Evolutionary conservation across 2,888 invertebrate genomes (phyloP), one percentile per base, ranked within the genome.

Genomic region (Lasioglossum figueresi): DNA sequence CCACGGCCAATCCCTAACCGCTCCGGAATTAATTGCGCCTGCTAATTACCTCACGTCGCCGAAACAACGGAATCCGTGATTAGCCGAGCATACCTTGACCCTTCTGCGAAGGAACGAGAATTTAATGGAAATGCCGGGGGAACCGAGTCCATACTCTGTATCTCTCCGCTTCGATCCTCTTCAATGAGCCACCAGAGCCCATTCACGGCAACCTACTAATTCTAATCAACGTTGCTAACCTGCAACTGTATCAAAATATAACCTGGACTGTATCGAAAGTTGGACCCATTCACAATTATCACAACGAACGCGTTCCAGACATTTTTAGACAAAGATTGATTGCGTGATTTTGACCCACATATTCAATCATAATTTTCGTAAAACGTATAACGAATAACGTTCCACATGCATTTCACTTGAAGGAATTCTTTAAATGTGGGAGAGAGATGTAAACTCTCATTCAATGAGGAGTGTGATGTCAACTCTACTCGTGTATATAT

Each of bases 11-110:
- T 89, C 91, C 83, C 85, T 76, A 85, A 88, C 88, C 90, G 81
- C 89, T 34, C 80, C 63, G 82, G 90, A 92, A 92, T 92, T 92
- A 92, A 93, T 93, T 92, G 90, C 91, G 85, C 83, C 87, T 85
- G 85, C 92, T 92, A 92, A 92, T 93, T 92, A 92, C 91, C 89
- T 88, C 89, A 79, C 90, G 88, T 91, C 86, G 83, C 80, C 84
- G 83, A 88, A 89, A 89, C 89, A 91, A 86, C 88, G 87, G 92
- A 92, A 91, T 92, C 91, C 82, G 88, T 88, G 89, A 89, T 90
- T 90, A 86, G 83, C 84, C 71, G 37, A 78, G 83, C 82, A 77
- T 84, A 88, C 88, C 86, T 90, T 86, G 85, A 89, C 83, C 85
- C 83, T 74, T 72, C 79, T 79, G 52, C 72, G 40, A 37, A 48